Evolutionary conservation across 2,113 vertebrate genomes (phyloP).

Genomic region (Porphyrio hochstetteri): DNA sequence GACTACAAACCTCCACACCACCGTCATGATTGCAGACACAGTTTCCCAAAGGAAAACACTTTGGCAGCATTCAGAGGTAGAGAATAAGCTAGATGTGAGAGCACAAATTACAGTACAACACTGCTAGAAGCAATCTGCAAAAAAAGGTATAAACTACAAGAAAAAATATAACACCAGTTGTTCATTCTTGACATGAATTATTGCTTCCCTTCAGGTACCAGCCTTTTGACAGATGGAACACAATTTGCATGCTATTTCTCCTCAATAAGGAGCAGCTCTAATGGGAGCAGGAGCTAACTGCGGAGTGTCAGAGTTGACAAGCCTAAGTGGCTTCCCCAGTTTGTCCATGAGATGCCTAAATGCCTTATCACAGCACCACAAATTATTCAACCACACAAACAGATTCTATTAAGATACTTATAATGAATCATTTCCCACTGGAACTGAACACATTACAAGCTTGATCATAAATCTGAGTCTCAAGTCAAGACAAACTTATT

Average conservation of each 20-base stretch:
- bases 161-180: neutral
- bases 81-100: neutral
- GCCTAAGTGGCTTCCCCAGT: neutral
- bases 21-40: neutral
- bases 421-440: neutral
- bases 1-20: neutral
- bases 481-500: neutral
- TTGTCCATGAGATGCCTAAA: neutral
- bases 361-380: neutral
- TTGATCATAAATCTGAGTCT: neutral
- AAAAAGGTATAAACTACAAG: neutral
- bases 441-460: neutral
- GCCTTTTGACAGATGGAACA: neutral
- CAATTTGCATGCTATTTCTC: neutral
- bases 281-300: neutral
- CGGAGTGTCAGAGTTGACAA: neutral
- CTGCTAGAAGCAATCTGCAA: neutral
- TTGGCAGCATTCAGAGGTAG: neutral
- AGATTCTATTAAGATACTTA: neutral
- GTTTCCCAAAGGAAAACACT: neutral
- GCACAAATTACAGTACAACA: neutral
- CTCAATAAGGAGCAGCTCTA: neutral
- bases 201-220: neutral
- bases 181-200: neutral
- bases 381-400: neutral